Evolutionary conservation across 2,888 invertebrate species (phyloP), one percentile per base, ranked within the genome.

Genomic region (Tetanocera ferruginea): DNA sequence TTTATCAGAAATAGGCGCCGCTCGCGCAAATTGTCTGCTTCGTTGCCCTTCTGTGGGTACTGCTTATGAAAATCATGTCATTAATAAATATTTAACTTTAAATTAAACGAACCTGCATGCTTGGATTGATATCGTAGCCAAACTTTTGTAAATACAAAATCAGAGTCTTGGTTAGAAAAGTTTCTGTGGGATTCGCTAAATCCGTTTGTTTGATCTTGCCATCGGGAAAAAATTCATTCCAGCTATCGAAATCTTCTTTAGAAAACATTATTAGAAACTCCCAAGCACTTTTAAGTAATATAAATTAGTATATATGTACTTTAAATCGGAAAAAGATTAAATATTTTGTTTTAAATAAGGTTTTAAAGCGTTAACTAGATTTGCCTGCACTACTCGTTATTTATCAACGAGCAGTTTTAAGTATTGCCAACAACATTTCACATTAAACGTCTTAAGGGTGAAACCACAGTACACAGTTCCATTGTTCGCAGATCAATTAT

Each of bases 151-250:
- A 80, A 74, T 87, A 89, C 14, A 81, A 81, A 3, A 87, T 80
- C 8, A 88, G 78, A 1, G 85, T 81, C 66, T 84, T 86, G 14
- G 85, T 85, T 0, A 89, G 82, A 55, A 87, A 87, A 0, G 80
- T 66, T 57, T 87, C 87, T 0, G 84, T 85, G 1, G 88, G 88
- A 60, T 84, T 82, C 0, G 80, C 72, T 23, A 89, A 74, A 23
- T 87, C 87, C 14, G 52, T 80, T 55, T 83, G 81, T 3, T 82
- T 84, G 31, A 89, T 84, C 73, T 85, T 86, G 5, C 86, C 80
- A 37, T 86, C 85, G 0, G 87, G 84, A 71, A 89, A 86, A 71
- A 88, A 79, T 52, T 83, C 81, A 76, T 87, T 87, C 82, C 86
- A 87, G 64, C 84, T 83, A 17, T 85, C 82, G 49, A 84, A 82